Evolutionary conservation across 2,888 invertebrate species (phyloP).

Genomic region (Leucophenga montana): DNA sequence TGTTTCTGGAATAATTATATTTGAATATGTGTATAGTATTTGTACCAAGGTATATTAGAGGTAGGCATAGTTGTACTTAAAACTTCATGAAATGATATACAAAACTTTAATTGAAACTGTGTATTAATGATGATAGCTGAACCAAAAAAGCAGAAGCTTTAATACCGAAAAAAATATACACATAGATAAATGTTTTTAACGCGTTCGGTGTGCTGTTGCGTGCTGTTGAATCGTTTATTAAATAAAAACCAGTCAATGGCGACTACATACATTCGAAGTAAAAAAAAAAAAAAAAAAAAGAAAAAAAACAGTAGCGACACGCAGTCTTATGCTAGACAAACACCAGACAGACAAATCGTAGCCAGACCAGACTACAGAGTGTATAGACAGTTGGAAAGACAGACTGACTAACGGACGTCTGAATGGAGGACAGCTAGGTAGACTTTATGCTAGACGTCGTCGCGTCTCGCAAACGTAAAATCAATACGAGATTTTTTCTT

Average conservation of each 20-base stretch:
- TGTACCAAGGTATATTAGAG: too few species aligned
- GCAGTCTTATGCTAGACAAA: constrained; percentile 14
- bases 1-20: too few species aligned
- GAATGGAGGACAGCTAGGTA: background rate
- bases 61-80: too few species aligned
- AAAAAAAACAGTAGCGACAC: background rate
- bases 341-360: constrained; percentile 28
- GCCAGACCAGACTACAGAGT: constrained; percentile 18
- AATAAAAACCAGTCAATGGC: constrained; percentile 29
- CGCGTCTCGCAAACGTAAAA: background rate
- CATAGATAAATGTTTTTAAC: background rate
- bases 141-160: constrained; percentile 29
- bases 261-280: background rate
- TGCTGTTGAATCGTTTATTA: constrained; percentile 35
- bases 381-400: background rate
- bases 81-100: too few species aligned
- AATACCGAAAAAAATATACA: constrained; percentile 25
- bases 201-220: constrained; percentile 29
- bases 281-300: too few species aligned
- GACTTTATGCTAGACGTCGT: background rate
- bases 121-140: too few species aligned
- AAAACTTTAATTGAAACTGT: too few species aligned
- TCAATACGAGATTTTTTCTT: constrained; percentile 2
- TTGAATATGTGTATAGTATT: too few species aligned
- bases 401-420: background rate